These are phyloP conservation scores for western clawed frog (Xenopus tropicalis) DNA, from an alignment of 2,113 vertebrate species.

Conservation along the genomic window UCB_Xtro_10.0 CM004452.2:39368001-39368500, in stretches of 20 bases:
- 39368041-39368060: constrained; percentile 67
- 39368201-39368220: constrained; percentile 77
- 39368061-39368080: constrained; percentile 86
- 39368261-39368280: constrained; percentile 77
- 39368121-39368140: constrained; percentile 79
- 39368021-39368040: constrained; percentile 59
- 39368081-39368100: constrained; percentile 79
- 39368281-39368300: constrained; percentile 66
- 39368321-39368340: background rate
- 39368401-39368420: constrained; percentile 84
- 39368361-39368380: constrained; percentile 79
- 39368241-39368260: constrained; percentile 87
- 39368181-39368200: constrained; percentile 70
- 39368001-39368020: constrained; percentile 54
- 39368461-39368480: constrained; percentile 79
- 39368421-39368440: constrained; percentile 82
- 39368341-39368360: constrained; percentile 76
- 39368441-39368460: constrained; percentile 86
- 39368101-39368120: constrained; percentile 86
- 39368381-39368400: constrained; percentile 74
- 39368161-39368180: constrained; percentile 88
- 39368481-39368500: constrained; percentile 86
- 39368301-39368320: accelerated
- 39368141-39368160: constrained; percentile 78
- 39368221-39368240: constrained; percentile 84